These are phyloP conservation scores for Lordiphosa fenestrarum DNA, from an alignment of 2,888 invertebrate genomes.

Conservation along the genomic window DNA sequence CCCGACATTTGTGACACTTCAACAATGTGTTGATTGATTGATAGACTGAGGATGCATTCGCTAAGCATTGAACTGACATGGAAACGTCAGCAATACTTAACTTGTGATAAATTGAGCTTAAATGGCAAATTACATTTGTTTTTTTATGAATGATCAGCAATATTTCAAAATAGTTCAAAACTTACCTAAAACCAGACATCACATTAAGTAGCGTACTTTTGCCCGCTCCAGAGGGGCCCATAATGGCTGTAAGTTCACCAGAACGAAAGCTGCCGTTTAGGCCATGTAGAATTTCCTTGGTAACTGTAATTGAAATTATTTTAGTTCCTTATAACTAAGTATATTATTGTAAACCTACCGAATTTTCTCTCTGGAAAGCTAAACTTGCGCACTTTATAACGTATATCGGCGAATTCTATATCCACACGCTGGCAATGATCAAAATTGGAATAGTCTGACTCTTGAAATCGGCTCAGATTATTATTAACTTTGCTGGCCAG, in stretches of 20 bases:
- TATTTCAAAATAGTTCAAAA: constrained; percentile 42
- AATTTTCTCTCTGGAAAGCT: constrained; percentile 82
- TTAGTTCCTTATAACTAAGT: too few relatives aligned
- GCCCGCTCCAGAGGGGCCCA: constrained; percentile 87
- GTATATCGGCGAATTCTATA: constrained; percentile 85
- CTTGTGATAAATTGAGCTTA: too few relatives aligned
- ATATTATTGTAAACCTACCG: constrained; percentile 82
- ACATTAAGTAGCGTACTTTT: constrained; percentile 95
- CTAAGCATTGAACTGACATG: constrained; percentile 6
- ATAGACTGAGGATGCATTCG: constrained; percentile 24
- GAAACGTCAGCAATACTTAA: constrained; percentile 9
- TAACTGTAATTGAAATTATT: constrained; percentile 64
- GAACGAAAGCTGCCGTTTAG: constrained; percentile 84
- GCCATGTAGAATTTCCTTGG: constrained; percentile 83
- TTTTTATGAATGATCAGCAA: too few relatives aligned
- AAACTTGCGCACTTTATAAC: constrained; percentile 84
- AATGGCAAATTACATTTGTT: too few relatives aligned
- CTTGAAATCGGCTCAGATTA: constrained; percentile 39
- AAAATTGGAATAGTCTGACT: constrained; percentile 52
- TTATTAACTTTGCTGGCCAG: constrained; percentile 58
- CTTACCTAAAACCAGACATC: constrained; percentile 93
- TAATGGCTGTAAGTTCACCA: constrained; percentile 84
- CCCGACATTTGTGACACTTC: constrained; percentile 15
- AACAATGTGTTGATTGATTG: constrained; percentile 32
- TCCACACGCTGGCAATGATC: constrained; percentile 83